phyloP scores from a whole-genome alignment of 2,888 invertebrate genomes.

The Hydrotaea diabolus region DNA sequence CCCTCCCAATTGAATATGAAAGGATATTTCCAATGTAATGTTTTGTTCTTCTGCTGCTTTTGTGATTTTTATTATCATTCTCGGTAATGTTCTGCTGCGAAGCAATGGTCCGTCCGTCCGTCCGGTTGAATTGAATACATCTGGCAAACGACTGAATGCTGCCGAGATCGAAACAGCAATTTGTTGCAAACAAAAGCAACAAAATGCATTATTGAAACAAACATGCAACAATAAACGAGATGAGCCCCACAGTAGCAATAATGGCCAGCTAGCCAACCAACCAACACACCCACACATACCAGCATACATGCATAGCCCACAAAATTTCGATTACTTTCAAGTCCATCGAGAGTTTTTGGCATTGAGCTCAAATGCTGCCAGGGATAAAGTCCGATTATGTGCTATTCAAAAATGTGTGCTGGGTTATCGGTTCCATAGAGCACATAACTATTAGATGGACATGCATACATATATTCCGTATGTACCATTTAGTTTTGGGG shows the following conservation, averaged over 20 bases:
- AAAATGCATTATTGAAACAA: conserved; percentile 49
- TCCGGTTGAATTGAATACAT: conserved; percentile 62
- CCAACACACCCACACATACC: background rate
- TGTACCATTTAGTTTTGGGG: conserved; percentile 21
- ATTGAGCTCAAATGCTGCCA: background rate
- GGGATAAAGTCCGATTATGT: no score
- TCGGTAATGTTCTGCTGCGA: no score
- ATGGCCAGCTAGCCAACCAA: conserved; percentile 44
- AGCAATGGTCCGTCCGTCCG: conserved; percentile 33
- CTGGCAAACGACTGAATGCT: conserved; percentile 4
- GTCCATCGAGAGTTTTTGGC: conserved; percentile 38
- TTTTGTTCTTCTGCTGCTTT: background rate
- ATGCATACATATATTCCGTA: conserved; percentile 12
- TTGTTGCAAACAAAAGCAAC: conserved; percentile 28
- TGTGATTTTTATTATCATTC: no score
- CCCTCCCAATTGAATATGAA: background rate
- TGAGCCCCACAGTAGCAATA: conserved; percentile 59
- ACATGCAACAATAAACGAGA: conserved; percentile 57
- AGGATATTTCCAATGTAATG: background rate
- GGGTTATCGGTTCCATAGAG: background rate
- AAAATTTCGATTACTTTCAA: conserved; percentile 10
- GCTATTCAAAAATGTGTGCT: background rate
- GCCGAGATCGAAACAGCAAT: conserved; percentile 27
- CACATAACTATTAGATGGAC: conserved; percentile 21
- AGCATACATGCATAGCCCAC: no score